Evolutionary conservation across 1,140 invertebrate genomes (phyloP), one percentile per base, ranked within the genome.

Genomic region (Atta colombica): DNA sequence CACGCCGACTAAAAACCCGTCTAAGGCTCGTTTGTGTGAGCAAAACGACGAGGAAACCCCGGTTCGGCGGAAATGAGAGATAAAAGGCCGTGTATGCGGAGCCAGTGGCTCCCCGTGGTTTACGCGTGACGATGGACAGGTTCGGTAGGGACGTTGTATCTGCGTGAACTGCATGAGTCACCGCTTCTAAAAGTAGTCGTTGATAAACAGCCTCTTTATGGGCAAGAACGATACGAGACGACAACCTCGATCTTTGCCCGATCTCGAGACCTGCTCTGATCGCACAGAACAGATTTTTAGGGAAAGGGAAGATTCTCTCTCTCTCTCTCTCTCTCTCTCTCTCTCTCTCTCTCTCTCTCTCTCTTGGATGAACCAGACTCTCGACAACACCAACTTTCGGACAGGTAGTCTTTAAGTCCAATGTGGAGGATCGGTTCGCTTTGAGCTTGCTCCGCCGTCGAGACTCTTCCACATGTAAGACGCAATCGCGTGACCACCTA

Each of bases 401-500:
- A 85, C 86, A 85, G 86, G 80, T 78, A 85, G 86, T 87, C 86
- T 89, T 89, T 89, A 89, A 87, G 78, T 89, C 60, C 69, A 88
- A 88, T 86, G 86, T 86, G 89, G 69, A 84, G 85, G 77, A 88
- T 90, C 69, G 85, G 69, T 87, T 75, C 78, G 49, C 86, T 90
- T 87, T 86, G 58, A 90, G 69, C 69, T 72, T 63, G n/a, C 74
- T 39, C 65, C 53, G 25, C 72, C 68, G 21, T 68, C 85, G 72
- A 66, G 53, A 14, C 65, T 78, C 51, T 21, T 58, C 63, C 69
- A 60, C 78, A 28, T 77, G 58, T 60, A 84, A 68, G 81, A 90
- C 77, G 89, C 90, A 93, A 93, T 93, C 92, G 92, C 93, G 93
- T 94, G 93, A 94, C 92, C 93, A 92, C 91, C 93, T 92, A 93